Conservation (phyloP, 2,113 vertebrate species). For the Antigone vipio region DNA sequence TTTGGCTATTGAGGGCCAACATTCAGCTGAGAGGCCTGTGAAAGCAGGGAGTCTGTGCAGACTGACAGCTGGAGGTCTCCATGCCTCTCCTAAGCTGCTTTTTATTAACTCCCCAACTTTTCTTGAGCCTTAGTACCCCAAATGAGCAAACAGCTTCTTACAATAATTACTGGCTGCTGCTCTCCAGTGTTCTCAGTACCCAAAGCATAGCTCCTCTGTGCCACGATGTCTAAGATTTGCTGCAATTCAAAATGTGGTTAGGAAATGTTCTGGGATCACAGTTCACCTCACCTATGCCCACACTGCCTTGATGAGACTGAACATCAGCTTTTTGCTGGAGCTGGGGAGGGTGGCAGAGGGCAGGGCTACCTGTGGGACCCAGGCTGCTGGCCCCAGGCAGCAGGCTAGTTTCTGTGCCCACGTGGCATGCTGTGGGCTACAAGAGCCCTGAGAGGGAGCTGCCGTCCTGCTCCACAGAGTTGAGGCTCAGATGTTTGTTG, state of each 20-base stretch:
- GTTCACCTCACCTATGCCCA: neutral
- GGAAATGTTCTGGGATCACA: neutral
- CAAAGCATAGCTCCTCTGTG: neutral
- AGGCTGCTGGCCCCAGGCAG: neutral
- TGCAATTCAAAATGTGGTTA: neutral
- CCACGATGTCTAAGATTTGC: neutral
- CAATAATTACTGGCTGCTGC: neutral
- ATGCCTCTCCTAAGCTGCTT: neutral
- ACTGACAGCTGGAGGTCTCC: neutral
- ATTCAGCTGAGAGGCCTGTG: neutral
- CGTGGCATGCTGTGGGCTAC: neutral
- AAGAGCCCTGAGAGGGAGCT: neutral
- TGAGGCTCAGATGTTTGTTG: neutral
- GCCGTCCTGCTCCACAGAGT: neutral
- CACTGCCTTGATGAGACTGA: neutral
- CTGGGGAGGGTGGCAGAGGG: neutral
- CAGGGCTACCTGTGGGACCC: neutral
- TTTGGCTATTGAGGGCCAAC: neutral
- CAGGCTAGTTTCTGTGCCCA: neutral
- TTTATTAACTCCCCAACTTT: neutral
- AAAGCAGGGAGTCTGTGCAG: neutral
- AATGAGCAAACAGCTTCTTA: neutral
- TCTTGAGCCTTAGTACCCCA: neutral
- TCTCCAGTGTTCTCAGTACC: neutral
- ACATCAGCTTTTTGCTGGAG: neutral